A percentile compares a stretch with the other conserved stretches of the same genome.
These are phyloP conservation scores for Notodonta ziczac DNA, from an alignment of 2,888 invertebrate species.

Conservation along the genomic window DNA sequence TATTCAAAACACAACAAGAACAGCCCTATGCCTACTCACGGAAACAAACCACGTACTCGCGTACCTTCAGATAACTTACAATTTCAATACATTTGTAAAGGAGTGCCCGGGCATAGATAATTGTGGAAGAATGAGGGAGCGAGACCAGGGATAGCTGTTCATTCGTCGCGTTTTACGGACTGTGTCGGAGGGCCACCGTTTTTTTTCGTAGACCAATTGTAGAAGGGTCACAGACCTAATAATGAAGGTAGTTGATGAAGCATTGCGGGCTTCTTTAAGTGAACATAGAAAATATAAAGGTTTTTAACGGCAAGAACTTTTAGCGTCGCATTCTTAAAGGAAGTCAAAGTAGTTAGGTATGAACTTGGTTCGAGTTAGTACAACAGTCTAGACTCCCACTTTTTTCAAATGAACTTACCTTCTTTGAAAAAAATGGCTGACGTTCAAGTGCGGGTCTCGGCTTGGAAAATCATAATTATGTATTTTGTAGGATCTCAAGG, in stretches of 20 bases:
- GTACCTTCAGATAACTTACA: neutral
- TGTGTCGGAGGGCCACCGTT: neutral
- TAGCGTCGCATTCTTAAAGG: neutral
- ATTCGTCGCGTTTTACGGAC: neutral
- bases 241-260: neutral
- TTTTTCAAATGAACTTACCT: too few relatives aligned
- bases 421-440: too few relatives aligned
- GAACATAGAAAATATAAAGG: too few relatives aligned
- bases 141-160: neutral
- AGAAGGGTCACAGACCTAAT: neutral
- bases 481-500: too few relatives aligned
- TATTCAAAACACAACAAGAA: neutral
- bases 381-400: too few relatives aligned
- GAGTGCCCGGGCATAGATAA: neutral
- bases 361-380: neutral
- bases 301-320: neutral
- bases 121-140: neutral
- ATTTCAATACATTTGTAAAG: neutral
- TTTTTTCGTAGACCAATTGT: neutral
- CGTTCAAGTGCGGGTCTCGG: too few relatives aligned
- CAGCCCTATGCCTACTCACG: neutral
- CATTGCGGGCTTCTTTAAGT: neutral
- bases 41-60: neutral
- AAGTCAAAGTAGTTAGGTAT: too few relatives aligned
- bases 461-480: too few relatives aligned